Evolutionary conservation across 2,888 invertebrate species (phyloP).

Genomic region (Amphipoea oculea): DNA sequence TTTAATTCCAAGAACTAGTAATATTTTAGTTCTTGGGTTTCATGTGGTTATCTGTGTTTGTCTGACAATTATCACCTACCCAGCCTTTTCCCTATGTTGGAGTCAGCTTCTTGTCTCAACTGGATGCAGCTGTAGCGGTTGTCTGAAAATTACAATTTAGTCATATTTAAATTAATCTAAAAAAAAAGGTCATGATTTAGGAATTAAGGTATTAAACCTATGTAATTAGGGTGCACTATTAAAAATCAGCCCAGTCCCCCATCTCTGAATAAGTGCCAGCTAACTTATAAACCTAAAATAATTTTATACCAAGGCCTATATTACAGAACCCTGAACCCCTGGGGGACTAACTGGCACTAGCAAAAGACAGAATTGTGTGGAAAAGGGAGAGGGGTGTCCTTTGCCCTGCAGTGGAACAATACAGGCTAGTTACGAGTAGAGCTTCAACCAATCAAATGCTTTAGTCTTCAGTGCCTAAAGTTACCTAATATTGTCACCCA

Average conservation of each 20-base stretch:
- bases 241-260: too few species aligned
- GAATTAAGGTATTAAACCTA: not conserved
- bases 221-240: not conserved
- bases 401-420: not conserved
- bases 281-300: not conserved
- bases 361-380: not conserved
- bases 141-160: too few species aligned
- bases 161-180: too few species aligned
- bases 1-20: not conserved
- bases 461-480: not conserved
- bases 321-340: not conserved
- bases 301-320: not conserved
- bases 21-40: constrained; percentile 3
- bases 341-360: not conserved
- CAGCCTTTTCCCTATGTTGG: not conserved
- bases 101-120: too few species aligned
- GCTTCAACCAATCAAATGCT: not conserved
- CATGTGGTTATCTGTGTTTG: not conserved
- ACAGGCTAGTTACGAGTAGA: not conserved
- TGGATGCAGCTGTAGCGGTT: not conserved
- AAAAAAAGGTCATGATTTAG: not conserved
- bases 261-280: not conserved
- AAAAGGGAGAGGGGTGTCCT: not conserved
- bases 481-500: not conserved
- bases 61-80: not conserved